Base-by-base conservation (phyloP, 64 coral and sea anemone genomes). In the Stylophora pistillata region DNA sequence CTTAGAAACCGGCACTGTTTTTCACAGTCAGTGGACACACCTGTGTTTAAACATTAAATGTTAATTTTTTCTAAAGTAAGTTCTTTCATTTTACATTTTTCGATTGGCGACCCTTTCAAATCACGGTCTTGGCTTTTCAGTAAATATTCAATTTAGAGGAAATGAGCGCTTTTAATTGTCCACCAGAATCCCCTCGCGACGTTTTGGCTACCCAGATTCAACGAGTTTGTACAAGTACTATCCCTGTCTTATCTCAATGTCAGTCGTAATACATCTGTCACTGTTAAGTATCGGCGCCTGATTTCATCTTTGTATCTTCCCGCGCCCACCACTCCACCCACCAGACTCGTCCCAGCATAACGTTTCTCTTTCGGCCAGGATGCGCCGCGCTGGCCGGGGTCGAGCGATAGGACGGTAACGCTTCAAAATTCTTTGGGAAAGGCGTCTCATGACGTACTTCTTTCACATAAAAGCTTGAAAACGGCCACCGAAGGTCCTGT, bases 241-340 rank as follows among this genome's bases (percentile, higher is more conserved):
- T 25, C 21, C 26, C 21, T 68, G 9, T 68, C 6, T 21, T 64
- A 17, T 2, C 23, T 20, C 4, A 23, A 64, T 64, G 23, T 68
- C 64, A 68, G n/a, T 68, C 23, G 26, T 68, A 68, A 68, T 28
- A 25, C 23, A 11, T 21, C 11, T 68, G 64, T n/a, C 26, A 25
- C 23, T 64, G 61, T 7, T n/a, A 17, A 21, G 17, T 9, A 68
- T 68, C 21, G 20, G 10, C 58, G 7, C 23, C 26, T 68, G 64
- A 68, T 23, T 64, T 63, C 58, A 18, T n/a, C 5, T 64, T 9
- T 10, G 78, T 64, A 53, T 84, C 80, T 15, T 84, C 32, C 34
- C 47, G 73, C 53, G 95, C 95, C 95, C 95, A 97, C 95, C 95
- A 97, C 52, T 97, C 95, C 5, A 93, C 91, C 95, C 95, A 97